Evolutionary conservation across 1,140 invertebrate genomes (phyloP), one percentile per base, ranked within the genome.

Genomic region (Cyclina sinensis): DNA sequence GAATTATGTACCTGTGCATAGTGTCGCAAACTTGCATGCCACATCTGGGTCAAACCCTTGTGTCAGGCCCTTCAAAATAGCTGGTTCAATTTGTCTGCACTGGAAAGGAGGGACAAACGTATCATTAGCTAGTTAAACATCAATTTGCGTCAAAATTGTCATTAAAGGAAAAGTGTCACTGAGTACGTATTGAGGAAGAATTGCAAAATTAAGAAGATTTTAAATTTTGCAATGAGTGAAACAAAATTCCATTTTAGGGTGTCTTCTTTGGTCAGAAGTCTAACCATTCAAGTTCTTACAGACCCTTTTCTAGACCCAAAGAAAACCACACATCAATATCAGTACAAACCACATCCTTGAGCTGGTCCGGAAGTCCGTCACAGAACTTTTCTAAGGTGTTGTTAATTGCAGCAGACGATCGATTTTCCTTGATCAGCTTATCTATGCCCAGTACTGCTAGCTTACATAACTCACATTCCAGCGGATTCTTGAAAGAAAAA

Each of bases 381-480:
- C 85, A 87, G 62, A 87, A 87, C 43, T 87, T 79, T 65, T 87
- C 85, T 16, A 87, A 35, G 21, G 85, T 87, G 14, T 32, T 21
- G 32, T 87, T 87, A n/a, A 87, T 70, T 24, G 76, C 85, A 16
- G 85, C 76, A 27, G 35, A 62, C 11, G 70, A 78, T 43, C 48
- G 62, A 21, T 78, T 76, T 24, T 46, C 21, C 37, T 65, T 78
- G 37, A 87, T 65, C 1, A 87, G 46, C 65, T 80, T 87, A 39
- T 87, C 85, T 16, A 87, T 78, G 24, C 74, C 85, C 24, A 87
- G 62, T 12, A 87, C 62, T n/a, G 54, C 59, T 62, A 87, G 46
- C 39, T 87, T 87, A 54, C 85, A 87, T 16, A 87, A 43, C 27
- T 87, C 85, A 87, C 85, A 87, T 48, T 87, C 85, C 57, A 87